A percentile compares a stretch with the other conserved stretches of the same genome.
Evolutionary conservation across 2,113 vertebrate species (phyloP).

Genomic region (Fulmarus glacialis): DNA sequence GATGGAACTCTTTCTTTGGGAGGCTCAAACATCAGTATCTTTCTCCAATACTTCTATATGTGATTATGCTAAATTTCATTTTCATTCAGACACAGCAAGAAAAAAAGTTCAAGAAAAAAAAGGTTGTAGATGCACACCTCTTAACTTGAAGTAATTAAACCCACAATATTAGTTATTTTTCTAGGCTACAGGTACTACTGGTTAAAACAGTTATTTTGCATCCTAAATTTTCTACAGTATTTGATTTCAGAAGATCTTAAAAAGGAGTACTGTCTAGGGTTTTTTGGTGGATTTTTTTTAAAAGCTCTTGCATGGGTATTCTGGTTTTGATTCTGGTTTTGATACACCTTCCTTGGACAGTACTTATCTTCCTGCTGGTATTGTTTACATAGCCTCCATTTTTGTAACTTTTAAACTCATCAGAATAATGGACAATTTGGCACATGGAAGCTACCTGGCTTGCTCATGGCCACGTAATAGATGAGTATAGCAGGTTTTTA

Average conservation of each 20-base stretch:
- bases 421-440: not conserved
- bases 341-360: not conserved
- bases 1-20: not conserved
- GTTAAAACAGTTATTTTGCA: not conserved
- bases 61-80: not conserved
- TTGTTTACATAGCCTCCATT: not conserved
- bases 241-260: not conserved
- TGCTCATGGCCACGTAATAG: not conserved
- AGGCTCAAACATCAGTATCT: not conserved
- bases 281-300: not conserved
- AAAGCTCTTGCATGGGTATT: not conserved
- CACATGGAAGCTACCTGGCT: not conserved
- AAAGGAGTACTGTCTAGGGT: rapidly evolving
- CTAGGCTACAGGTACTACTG: not conserved
- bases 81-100: not conserved
- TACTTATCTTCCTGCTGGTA: not conserved
- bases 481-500: not conserved
- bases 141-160: not conserved
- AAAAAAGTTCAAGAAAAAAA: not conserved
- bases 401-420: not conserved
- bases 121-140: not conserved
- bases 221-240: not conserved
- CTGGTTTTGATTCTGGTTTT: not conserved
- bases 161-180: not conserved
- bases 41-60: not conserved